Evolutionary conservation across 2,888 invertebrate species (phyloP).

Genomic region (Parelbella ahira): DNA sequence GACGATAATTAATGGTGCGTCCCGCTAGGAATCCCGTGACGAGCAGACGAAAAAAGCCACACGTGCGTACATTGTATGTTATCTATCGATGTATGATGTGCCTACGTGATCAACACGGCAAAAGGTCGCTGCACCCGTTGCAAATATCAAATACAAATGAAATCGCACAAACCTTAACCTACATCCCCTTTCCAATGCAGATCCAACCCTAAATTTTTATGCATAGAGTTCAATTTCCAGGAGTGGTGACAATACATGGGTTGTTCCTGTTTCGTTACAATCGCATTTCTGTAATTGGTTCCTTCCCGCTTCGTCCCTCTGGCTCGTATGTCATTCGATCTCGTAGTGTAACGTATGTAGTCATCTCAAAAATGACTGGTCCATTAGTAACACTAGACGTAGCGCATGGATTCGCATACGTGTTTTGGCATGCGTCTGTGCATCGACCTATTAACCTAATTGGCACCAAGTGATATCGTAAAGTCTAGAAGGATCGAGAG

Average conservation of each 20-base stretch:
- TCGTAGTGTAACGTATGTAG: slow-evolving; percentile 22
- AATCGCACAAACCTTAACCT: slow-evolving; percentile 26
- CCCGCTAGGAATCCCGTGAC: slow-evolving; percentile 14
- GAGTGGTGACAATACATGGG: neutral
- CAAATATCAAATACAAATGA: slow-evolving; percentile 47
- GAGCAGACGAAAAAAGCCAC: slow-evolving; percentile 8
- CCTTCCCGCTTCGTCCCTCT: slow-evolving; percentile 54
- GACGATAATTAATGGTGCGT: slow-evolving; percentile 14
- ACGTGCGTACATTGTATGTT: slow-evolving; percentile 8
- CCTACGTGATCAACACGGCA: slow-evolving; percentile 39
- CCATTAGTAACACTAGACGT: neutral
- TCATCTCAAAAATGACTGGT: neutral
- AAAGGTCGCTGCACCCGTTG: slow-evolving; percentile 60
- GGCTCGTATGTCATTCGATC: slow-evolving; percentile 47
- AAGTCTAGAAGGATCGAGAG: slow-evolving; percentile 16
- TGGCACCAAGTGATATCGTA: slow-evolving; percentile 6
- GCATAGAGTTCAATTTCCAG: slow-evolving; percentile 27
- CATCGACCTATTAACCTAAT: slow-evolving; percentile 5
- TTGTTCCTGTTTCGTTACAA: slow-evolving; percentile 31
- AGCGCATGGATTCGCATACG: slow-evolving; percentile 12
- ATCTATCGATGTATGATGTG: slow-evolving; percentile 30
- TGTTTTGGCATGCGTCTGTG: slow-evolving; percentile 3
- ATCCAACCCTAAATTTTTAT: neutral
- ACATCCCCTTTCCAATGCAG: neutral
- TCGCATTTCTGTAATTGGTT: slow-evolving; percentile 52